Percentiles rank a stretch among this genome's conserved stretches.
Conservation (phyloP, 2,888 invertebrate species). For the Drosophila heteroneura region DNA sequence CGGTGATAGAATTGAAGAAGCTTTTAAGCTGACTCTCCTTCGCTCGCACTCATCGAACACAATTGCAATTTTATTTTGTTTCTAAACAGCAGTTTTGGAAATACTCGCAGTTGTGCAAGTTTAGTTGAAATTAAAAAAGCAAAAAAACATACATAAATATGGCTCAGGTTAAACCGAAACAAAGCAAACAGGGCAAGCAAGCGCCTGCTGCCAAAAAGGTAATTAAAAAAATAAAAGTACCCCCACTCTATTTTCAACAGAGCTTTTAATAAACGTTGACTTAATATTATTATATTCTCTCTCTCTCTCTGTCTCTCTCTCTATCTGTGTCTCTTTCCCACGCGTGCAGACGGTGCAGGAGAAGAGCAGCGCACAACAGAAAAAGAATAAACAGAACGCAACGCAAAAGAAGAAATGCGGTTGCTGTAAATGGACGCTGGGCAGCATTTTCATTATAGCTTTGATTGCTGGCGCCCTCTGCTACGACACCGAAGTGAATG, state of each 20-base stretch:
- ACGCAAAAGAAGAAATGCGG: conserved; percentile 78
- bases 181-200: conserved; percentile 84
- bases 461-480: conserved; percentile 88
- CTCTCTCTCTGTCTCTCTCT: conserved; percentile 3
- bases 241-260: neutral
- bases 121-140: conserved; percentile 62
- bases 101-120: conserved; percentile 46
- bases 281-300: neutral
- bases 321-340: neutral
- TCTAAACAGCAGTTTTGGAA: conserved; percentile 37
- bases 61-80: conserved; percentile 37
- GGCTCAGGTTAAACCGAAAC: conserved; percentile 85
- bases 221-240: conserved; percentile 23
- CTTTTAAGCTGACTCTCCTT: conserved; percentile 21
- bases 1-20: conserved; percentile 20
- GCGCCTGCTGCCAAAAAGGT: conserved; percentile 83
- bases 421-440: conserved; percentile 89
- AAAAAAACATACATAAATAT: conserved; percentile 65
- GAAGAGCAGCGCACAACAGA: conserved; percentile 82
- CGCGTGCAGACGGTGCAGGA: conserved; percentile 77
- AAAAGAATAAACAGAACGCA: conserved; percentile 78
- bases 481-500: conserved; percentile 89
- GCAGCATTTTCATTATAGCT: conserved; percentile 88
- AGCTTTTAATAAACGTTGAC: conserved; percentile 13
- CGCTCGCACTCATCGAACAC: conserved; percentile 33